Percentiles rank a stretch among this genome's conserved stretches.
phyloP scores from a whole-genome alignment of 2,888 invertebrate genomes.

The Cheilosia vulpina region DNA sequence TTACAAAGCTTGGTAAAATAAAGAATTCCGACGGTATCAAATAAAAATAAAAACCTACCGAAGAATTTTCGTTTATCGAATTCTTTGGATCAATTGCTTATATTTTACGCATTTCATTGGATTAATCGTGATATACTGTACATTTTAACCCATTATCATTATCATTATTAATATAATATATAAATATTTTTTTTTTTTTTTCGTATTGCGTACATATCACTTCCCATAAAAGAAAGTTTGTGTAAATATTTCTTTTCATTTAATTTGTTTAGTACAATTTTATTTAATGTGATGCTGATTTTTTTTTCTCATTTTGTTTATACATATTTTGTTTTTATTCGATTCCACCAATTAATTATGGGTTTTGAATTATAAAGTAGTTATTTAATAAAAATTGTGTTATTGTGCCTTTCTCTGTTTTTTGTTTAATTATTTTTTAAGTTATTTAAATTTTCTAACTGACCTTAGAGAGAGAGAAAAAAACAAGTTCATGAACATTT shows the following conservation, averaged over 20 bases:
- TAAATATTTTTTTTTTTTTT: background rate
- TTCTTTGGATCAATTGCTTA: conserved; percentile 14
- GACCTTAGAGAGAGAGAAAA: conserved; percentile 2
- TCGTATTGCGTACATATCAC: conserved; percentile 23
- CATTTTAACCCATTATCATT: conserved; percentile 22
- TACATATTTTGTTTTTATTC: conserved; percentile 32
- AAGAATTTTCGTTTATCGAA: conserved; percentile 1
- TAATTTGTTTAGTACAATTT: conserved; percentile 60
- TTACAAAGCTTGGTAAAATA: no score
- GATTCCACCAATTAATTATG: conserved; percentile 18
- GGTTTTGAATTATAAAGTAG: conserved; percentile 13
- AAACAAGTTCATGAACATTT: background rate
- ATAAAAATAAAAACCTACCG: background rate
- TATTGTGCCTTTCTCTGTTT: conserved; percentile 38
- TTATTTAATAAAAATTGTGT: conserved; percentile 19
- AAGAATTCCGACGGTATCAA: no score
- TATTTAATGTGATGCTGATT: conserved; percentile 69
- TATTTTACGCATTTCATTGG: conserved; percentile 11
- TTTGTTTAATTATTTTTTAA: conserved; percentile 14
- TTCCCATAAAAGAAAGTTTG: conserved; percentile 28
- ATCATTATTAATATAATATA: background rate
- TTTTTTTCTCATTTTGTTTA: conserved; percentile 40
- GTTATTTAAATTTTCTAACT: background rate
- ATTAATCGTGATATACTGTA: conserved; percentile 34
- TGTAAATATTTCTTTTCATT: conserved; percentile 39